Conservation (phyloP, 2,888 invertebrate genomes). For the Agrotis puta region DNA sequence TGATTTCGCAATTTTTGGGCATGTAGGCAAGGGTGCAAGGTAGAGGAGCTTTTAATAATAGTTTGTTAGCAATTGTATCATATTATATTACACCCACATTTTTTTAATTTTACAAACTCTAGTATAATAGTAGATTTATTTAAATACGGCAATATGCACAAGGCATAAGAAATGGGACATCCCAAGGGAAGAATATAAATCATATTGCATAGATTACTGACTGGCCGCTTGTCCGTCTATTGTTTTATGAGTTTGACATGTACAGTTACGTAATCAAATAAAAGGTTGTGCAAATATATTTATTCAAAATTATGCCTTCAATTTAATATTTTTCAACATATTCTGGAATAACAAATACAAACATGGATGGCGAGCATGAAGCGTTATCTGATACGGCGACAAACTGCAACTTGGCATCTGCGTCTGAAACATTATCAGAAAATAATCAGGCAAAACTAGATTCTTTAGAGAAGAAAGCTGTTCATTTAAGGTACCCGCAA, state of each 20-base stretch:
- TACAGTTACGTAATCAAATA: slow-evolving; percentile 60
- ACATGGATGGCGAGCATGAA: slow-evolving; percentile 87
- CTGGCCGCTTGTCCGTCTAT: slow-evolving; percentile 61
- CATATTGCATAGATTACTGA: slow-evolving; percentile 13
- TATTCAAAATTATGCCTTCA: slow-evolving; percentile 77
- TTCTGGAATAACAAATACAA: slow-evolving; percentile 64
- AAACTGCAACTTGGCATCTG: slow-evolving; percentile 81
- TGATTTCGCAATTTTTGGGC: too few relatives aligned
- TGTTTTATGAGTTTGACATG: slow-evolving; percentile 63
- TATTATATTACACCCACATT: too few relatives aligned
- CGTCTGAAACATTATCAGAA: slow-evolving; percentile 83
- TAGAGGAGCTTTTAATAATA: too few relatives aligned
- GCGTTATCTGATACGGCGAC: slow-evolving; percentile 83
- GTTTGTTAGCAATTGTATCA: too few relatives aligned
- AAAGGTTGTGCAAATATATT: slow-evolving; percentile 57
- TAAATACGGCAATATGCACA: background rate
- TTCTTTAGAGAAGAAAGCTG: slow-evolving; percentile 87
- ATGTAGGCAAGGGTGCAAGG: too few relatives aligned
- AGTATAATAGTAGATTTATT: too few relatives aligned
- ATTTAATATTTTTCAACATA: slow-evolving; percentile 61
- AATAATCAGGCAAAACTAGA: slow-evolving; percentile 85
- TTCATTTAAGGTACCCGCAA: slow-evolving; percentile 81
- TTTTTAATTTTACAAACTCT: too few relatives aligned
- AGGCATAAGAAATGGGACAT: background rate
- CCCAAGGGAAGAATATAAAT: background rate